These are phyloP conservation scores for Phataginus tetradactyla DNA, from an alignment of 2,797 vertebrate species.

Conservation along the genomic window DNA sequence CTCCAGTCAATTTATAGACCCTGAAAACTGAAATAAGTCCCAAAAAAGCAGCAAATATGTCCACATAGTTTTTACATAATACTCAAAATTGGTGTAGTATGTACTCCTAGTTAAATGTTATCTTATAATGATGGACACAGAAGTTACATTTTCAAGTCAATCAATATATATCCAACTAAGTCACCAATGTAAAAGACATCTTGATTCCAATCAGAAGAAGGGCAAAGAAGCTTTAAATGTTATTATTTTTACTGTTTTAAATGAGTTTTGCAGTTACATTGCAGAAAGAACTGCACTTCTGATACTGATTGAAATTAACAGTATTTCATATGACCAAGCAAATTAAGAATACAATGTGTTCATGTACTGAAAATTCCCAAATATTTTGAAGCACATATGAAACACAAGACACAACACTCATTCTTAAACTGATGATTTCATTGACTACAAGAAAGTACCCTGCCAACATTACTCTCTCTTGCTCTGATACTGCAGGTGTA, in stretches of 20 bases:
- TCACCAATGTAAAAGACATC: not conserved
- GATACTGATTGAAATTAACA: slow-evolving; percentile 49
- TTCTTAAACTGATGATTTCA: not conserved
- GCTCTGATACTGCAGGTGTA: not conserved
- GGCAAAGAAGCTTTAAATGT: slow-evolving; percentile 37
- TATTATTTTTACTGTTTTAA: slow-evolving; percentile 55
- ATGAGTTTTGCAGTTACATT: slow-evolving; percentile 2
- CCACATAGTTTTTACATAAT: not conserved
- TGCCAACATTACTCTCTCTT: not conserved
- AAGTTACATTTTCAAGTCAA: not conserved
- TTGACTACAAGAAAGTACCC: not conserved
- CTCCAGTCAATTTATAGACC: not conserved
- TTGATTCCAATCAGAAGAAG: not conserved
- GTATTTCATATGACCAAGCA: slow-evolving; percentile 7
- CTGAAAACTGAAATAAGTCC: not conserved
- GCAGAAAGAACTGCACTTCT: slow-evolving; percentile 45
- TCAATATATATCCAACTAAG: not conserved
- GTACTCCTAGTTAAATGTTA: not conserved
- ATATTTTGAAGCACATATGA: slow-evolving; percentile 1
- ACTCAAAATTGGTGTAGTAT: not conserved
- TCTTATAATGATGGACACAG: not conserved
- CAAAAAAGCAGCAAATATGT: not conserved
- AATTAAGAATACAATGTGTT: not conserved
- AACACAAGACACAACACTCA: slow-evolving; percentile 15
- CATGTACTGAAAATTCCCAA: not conserved